Conservation (phyloP, 2,888 invertebrate species). For the Sinelater perroti region DNA sequence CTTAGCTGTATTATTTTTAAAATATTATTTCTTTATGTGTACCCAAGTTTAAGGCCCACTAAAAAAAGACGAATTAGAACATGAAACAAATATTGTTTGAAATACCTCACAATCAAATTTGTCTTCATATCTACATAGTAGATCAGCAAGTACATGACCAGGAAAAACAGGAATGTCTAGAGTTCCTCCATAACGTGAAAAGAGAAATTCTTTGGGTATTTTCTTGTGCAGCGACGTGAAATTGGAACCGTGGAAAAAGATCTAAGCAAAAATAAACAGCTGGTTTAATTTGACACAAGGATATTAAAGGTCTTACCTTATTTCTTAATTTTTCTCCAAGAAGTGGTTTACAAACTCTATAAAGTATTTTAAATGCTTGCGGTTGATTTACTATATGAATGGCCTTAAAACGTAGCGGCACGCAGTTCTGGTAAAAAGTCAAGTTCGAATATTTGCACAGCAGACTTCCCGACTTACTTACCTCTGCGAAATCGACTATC, state of each 20-base stretch:
- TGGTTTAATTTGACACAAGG: no score
- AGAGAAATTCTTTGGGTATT: conserved; percentile 68
- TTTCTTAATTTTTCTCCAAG: conserved; percentile 82
- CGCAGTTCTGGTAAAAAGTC: conserved; percentile 71
- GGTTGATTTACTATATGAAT: conserved; percentile 91
- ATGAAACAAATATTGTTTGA: no score
- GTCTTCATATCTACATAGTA: conserved; percentile 72
- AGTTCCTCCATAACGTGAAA: conserved; percentile 73
- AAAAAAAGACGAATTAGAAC: no score
- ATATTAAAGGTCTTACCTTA: no score
- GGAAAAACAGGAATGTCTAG: conserved; percentile 70
- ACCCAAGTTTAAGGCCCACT: no score
- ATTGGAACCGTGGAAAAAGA: conserved; percentile 79
- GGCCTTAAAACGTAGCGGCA: conserved; percentile 83
- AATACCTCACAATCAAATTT: conserved; percentile 75
- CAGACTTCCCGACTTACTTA: conserved; percentile 50
- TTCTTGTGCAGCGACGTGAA: conserved; percentile 67
- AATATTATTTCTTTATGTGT: no score
- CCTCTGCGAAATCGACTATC: conserved; percentile 77
- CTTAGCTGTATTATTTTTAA: no score
- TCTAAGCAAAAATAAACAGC: conserved; percentile 60
- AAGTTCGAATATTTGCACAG: not conserved
- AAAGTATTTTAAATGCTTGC: conserved; percentile 84
- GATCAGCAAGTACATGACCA: conserved; percentile 72
- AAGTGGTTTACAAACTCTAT: conserved; percentile 88